A percentile compares a stretch with the other conserved stretches of the same genome.
phyloP scores from a whole-genome alignment of 2,797 vertebrate genomes.

The Mustela erminea region DNA sequence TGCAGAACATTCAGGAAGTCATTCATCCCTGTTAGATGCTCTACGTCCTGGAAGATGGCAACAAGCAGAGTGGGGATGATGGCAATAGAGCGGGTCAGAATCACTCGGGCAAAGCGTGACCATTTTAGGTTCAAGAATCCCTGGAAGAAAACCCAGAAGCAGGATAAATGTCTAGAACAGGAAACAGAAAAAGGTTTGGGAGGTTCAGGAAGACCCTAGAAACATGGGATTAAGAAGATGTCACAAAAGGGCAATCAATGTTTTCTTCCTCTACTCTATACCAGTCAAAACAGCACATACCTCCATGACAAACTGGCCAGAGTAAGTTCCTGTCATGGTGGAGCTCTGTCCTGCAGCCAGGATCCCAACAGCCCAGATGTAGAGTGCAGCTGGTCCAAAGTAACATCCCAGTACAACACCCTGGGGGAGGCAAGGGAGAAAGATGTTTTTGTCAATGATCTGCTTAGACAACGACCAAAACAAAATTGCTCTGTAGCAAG shows the following conservation, averaged over 20 bases:
- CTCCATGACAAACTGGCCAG: conserved; percentile 99
- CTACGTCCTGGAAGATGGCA: conserved; percentile 95
- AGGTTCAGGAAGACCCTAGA: background rate
- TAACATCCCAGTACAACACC: conserved; percentile 95
- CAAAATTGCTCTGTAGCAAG: background rate
- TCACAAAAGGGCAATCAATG: background rate
- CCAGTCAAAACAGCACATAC: conserved; percentile 83
- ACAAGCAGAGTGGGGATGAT: conserved; percentile 95
- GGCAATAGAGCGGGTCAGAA: conserved; percentile 97
- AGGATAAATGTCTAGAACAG: background rate
- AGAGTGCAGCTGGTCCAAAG: conserved; percentile 95
- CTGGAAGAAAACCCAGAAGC: conserved; percentile 82
- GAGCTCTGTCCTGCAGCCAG: conserved; percentile 98
- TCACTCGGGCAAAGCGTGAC: conserved; percentile 95
- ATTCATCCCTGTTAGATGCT: conserved; percentile 97
- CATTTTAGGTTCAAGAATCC: conserved; percentile 96
- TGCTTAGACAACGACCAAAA: background rate
- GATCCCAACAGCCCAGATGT: conserved; percentile 98
- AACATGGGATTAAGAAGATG: background rate
- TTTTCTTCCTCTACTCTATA: background rate
- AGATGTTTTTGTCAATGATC: background rate
- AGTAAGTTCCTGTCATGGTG: conserved; percentile 99
- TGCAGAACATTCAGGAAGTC: conserved; percentile 98
- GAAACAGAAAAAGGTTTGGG: background rate
- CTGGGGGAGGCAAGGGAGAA: conserved; percentile 78